Evolutionary conservation across 2,113 vertebrate species (phyloP), one percentile per base, ranked within the genome.

Genomic region (Colistium nudipinnis): DNA sequence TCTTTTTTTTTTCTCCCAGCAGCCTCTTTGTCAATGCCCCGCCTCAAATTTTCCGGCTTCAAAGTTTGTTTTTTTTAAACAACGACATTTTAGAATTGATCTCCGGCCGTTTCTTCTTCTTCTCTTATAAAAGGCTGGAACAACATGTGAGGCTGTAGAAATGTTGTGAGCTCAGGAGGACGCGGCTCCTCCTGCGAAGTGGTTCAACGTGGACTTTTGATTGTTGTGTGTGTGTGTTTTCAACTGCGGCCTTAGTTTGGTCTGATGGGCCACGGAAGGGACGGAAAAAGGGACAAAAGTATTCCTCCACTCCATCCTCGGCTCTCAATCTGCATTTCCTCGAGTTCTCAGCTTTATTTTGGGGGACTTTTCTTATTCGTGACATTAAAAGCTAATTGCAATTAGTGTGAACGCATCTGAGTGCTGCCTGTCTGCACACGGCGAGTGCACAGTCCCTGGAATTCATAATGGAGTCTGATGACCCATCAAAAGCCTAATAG

Each of bases 11-110:
- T 38, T 38, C 44, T 47, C 24, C 52, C 49, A 72, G 25, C 68
- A 69, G 52, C 53, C 25, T 64, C 63, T 60, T 77, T 77, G 53
- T 73, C n/a, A 20, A 43, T 24, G 9, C 20, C 17, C 20, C 48
- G 54, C 27, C 13, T 27, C 51, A 20, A 12, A 17, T 6, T 70
- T 70, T 70, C 53, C n/a, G n/a, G n/a, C n/a, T n/a, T n/a, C n/a
- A n/a, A n/a, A n/a, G n/a, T n/a, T n/a, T n/a, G n/a, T n/a, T n/a
- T n/a, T n/a, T n/a, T n/a, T n/a, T n/a, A n/a, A n/a, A n/a, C n/a
- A n/a, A n/a, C n/a, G n/a, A n/a, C n/a, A n/a, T n/a, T n/a, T n/a
- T n/a, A n/a, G n/a, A n/a, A n/a, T n/a, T n/a, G n/a, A n/a, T n/a
- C n/a, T n/a, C n/a, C n/a, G n/a, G n/a, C n/a, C n/a, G n/a, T n/a